Percentiles rank a stretch among this genome's conserved stretches.
Evolutionary conservation across 2,888 invertebrate species (phyloP).

Genomic region (Danaus chrysippus): DNA sequence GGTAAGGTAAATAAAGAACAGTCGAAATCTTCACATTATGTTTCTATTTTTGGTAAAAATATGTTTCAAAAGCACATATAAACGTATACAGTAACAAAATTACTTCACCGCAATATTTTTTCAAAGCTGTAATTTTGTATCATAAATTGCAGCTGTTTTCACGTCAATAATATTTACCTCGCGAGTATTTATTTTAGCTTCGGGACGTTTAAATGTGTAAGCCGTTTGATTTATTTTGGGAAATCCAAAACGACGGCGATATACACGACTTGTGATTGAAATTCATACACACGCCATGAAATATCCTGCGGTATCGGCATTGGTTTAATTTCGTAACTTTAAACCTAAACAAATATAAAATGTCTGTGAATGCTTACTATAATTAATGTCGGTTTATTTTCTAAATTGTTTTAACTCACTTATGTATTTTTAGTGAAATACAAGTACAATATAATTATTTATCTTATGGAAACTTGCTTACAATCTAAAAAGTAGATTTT

Average conservation of each 20-base stretch:
- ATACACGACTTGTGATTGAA: conserved; percentile 14
- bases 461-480: too few relatives aligned
- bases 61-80: background rate
- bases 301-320: background rate
- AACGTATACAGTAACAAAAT: background rate
- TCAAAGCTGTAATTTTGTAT: background rate
- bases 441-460: too few relatives aligned
- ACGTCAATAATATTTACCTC: conserved; percentile 7
- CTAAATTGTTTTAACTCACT: too few relatives aligned
- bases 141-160: conserved; percentile 1
- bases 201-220: conserved; percentile 4
- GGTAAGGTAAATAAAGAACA: too few relatives aligned
- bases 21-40: too few relatives aligned
- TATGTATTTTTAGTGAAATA: too few relatives aligned
- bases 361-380: background rate
- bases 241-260: conserved; percentile 1
- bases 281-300: conserved; percentile 8
- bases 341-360: background rate
- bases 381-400: too few relatives aligned
- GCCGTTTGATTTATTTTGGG: conserved; percentile 7
- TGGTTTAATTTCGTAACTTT: too few relatives aligned
- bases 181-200: conserved; percentile 3
- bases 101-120: background rate
- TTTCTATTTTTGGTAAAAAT: background rate
- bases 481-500: too few relatives aligned